phyloP scores from a whole-genome alignment of 1,140 invertebrate species.

The Agrypnia vestita region DNA sequence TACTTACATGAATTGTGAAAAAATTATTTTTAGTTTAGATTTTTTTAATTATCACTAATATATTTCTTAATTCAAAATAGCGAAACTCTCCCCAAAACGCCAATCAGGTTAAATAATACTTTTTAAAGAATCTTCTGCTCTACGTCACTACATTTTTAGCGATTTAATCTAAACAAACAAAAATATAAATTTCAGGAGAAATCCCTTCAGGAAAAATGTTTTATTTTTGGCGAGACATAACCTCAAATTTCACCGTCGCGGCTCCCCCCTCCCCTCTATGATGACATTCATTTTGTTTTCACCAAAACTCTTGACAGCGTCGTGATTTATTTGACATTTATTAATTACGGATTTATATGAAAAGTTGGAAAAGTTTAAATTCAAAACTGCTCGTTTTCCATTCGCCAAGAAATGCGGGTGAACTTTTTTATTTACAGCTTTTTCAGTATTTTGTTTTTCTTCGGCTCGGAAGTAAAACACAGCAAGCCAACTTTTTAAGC shows the following conservation, averaged over 20 bases:
- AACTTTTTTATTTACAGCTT: not conserved
- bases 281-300: conserved; percentile 43
- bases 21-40: too few species aligned
- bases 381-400: not conserved
- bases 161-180: not conserved
- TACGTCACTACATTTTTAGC: too few species aligned
- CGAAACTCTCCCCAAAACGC: too few species aligned
- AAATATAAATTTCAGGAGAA: not conserved
- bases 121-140: too few species aligned
- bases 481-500: not conserved
- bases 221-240: conserved; percentile 26
- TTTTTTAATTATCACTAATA: too few species aligned
- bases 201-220: not conserved
- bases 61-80: too few species aligned
- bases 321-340: conserved; percentile 45
- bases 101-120: too few species aligned
- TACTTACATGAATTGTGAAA: too few species aligned
- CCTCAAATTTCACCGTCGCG: not conserved
- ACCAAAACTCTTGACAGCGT: conserved; percentile 23
- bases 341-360: conserved; percentile 45
- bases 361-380: conserved; percentile 19
- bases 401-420: not conserved
- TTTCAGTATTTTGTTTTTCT: conserved; percentile 5
- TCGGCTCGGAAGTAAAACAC: not conserved
- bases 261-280: not conserved